These are phyloP conservation scores for Pyrocephalus nanus DNA, from an alignment of 2,797 vertebrate genomes.

Conservation along the genomic window DNA sequence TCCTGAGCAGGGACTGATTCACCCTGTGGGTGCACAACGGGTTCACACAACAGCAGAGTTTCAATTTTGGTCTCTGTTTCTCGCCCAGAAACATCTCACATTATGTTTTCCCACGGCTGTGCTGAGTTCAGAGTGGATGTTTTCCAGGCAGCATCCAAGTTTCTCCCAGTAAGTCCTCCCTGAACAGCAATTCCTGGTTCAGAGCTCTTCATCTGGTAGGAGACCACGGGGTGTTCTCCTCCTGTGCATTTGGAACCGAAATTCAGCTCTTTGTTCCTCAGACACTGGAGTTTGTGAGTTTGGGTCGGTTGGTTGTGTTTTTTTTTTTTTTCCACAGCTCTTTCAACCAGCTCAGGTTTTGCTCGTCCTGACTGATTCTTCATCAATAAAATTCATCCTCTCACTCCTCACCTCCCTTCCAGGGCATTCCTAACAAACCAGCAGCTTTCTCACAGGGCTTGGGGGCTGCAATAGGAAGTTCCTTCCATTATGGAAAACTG, in stretches of 20 bases:
- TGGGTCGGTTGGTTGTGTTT: too few relatives aligned
- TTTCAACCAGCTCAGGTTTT: not conserved
- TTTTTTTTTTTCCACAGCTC: not conserved
- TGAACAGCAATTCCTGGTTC: too few relatives aligned
- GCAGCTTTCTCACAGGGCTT: not conserved
- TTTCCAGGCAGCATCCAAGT: not conserved
- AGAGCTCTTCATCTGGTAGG: not conserved
- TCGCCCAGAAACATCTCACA: not conserved
- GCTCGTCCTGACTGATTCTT: not conserved
- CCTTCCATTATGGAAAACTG: not conserved
- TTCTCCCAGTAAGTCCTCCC: not conserved
- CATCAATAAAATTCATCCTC: not conserved
- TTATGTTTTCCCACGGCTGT: not conserved
- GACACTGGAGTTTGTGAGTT: rapidly evolving
- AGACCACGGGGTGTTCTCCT: not conserved
- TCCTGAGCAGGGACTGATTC: not conserved
- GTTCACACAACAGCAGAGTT: not conserved
- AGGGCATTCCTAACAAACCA: not conserved
- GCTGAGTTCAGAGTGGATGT: not conserved
- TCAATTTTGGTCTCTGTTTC: not conserved
- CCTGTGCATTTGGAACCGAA: not conserved
- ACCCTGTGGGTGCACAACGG: not conserved
- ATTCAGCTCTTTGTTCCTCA: not conserved
- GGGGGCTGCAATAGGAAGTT: not conserved
- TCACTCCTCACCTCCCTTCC: not conserved